Percentiles rank a stretch among this genome's conserved stretches.
These are phyloP conservation scores for Forbesichthys papilliferus DNA, from an alignment of 2,113 vertebrate genomes.

Conservation along the genomic window DNA sequence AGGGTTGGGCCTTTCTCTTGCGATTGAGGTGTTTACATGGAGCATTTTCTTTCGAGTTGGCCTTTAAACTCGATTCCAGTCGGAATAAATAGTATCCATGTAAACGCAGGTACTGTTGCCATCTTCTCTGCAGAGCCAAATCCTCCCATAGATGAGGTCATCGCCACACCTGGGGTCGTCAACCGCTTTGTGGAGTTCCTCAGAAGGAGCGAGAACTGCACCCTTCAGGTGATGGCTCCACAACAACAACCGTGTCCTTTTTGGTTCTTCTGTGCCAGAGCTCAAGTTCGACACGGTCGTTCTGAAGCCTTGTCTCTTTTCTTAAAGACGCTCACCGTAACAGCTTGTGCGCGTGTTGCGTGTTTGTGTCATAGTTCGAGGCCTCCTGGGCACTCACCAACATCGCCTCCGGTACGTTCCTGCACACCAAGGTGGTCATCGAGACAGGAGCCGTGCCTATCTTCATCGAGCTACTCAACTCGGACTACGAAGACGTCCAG, in stretches of 20 bases:
- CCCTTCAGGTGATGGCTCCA: conserved; percentile 79
- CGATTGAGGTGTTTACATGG: too few relatives aligned
- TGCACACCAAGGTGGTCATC: conserved; percentile 92
- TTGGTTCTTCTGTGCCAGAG: background rate
- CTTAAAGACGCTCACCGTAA: background rate
- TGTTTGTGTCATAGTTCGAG: conserved; percentile 78
- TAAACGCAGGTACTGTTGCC: background rate
- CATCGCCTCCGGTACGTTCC: conserved; percentile 91
- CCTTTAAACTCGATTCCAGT: too few relatives aligned
- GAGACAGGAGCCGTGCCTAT: conserved; percentile 92
- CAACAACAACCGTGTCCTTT: background rate
- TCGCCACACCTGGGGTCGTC: conserved; percentile 87
- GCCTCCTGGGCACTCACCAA: conserved; percentile 93
- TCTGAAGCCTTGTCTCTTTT: background rate
- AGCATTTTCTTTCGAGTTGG: too few relatives aligned
- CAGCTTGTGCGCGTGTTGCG: background rate
- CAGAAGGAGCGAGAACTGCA: conserved; percentile 88
- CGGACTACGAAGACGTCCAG: conserved; percentile 91
- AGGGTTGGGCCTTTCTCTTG: too few relatives aligned
- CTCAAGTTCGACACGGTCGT: too few relatives aligned
- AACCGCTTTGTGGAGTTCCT: conserved; percentile 92
- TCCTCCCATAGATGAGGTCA: conserved; percentile 94
- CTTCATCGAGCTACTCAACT: conserved; percentile 90
- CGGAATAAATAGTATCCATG: too few relatives aligned
- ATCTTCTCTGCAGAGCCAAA: conserved; percentile 81